These are phyloP conservation scores for Mareca penelope DNA, from an alignment of 2,797 vertebrate genomes.

Conservation along the genomic window DNA sequence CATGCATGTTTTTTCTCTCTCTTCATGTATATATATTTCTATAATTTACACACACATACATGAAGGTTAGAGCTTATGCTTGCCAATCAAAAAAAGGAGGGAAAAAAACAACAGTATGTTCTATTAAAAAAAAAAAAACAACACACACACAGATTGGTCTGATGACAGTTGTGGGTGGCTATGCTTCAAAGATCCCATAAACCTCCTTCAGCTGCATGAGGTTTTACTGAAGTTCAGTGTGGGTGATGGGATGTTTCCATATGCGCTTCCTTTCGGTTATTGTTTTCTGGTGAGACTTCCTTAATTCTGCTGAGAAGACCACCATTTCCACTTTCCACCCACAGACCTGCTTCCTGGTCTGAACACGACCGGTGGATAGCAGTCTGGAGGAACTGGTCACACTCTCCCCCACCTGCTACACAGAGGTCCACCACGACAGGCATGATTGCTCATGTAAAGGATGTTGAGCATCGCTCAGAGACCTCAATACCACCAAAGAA, in stretches of 20 bases:
- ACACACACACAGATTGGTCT: neutral
- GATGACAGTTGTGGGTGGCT: slow-evolving; percentile 56
- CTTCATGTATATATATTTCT: neutral
- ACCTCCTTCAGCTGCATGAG: slow-evolving; percentile 33
- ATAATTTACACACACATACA: neutral
- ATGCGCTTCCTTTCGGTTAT: slow-evolving; percentile 69
- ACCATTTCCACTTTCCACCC: slow-evolving; percentile 39
- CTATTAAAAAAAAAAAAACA: neutral
- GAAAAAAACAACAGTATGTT: neutral
- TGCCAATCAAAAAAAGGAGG: neutral
- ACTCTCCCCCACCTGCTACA: neutral
- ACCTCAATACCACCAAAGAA: neutral
- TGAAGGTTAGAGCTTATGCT: neutral
- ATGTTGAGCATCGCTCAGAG: neutral
- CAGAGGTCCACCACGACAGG: neutral
- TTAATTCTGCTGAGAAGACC: neutral
- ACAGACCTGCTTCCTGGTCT: slow-evolving; percentile 13
- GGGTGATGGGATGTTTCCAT: slow-evolving; percentile 67
- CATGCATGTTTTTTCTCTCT: neutral
- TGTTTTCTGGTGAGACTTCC: slow-evolving; percentile 59
- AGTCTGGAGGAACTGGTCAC: neutral
- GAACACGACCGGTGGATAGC: neutral
- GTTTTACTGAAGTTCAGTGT: slow-evolving; percentile 35
- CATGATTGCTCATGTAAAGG: neutral
- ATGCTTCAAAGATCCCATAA: slow-evolving; percentile 64